Base-by-base conservation (phyloP, 2,113 vertebrate genomes). In the Oreotrochilus melanogaster region DNA sequence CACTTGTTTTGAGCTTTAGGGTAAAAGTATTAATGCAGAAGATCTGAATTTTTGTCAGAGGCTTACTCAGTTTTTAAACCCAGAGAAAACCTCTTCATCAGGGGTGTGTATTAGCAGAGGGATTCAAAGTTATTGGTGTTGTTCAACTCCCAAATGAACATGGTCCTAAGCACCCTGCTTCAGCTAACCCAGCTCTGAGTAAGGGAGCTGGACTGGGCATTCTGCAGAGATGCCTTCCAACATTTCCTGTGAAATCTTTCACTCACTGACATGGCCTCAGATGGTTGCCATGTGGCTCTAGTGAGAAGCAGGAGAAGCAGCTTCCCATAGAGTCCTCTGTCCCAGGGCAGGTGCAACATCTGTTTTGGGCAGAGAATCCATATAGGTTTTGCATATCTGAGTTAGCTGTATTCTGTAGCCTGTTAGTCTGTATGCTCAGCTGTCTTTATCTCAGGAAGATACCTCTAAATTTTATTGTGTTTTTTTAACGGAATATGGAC, bases 211-310 rank as follows among this genome's bases (percentile, higher is more conserved):
- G 19, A 64, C 42, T 69, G 74, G 24, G 2, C 1, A 3, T 5
- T 31, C 17, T 70, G 18, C 9, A 89, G 42, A 48, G 25, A 17
- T 53, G 10, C 27, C 42, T 33, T 74, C 23, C 23, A 5, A 7
- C 10, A 4, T n/a, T 30, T 25, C 11, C 51, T 57, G 8, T 74
- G 57, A 86, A 82, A 31, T 31, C 10, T 62, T 88, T 78, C n/a
- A 73, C 7, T 14, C 14, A 14, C 45, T 47, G 17, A 11, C 5
- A 0, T 43, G 35, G 24, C 7, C 45, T 28, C 0, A 1, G 22
- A 18, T 48, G 13, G 1, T 78, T 86, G 25, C 21, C 39, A 5
- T 0, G 0, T 31, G 14, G 16, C 9, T 64, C 30, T 13, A 60
- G 22, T 27, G 14, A 75, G 35, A 67, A 51, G 30, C 13, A 71